Conservation (phyloP, 2,797 vertebrate genomes). For the Peromyscus attwateri region DNA sequence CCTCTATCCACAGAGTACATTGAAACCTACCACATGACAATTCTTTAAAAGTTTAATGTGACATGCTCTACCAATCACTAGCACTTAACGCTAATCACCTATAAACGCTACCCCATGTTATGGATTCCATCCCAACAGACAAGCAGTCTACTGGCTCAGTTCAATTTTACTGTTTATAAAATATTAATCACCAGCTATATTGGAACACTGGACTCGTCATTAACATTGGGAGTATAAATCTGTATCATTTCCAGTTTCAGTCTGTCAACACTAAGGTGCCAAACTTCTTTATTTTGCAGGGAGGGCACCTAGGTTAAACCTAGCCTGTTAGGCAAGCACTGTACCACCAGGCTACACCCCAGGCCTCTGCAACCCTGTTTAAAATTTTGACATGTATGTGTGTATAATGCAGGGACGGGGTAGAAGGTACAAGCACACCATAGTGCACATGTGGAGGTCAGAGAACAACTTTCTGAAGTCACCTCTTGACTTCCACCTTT, state of each 20-base stretch:
- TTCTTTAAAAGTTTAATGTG: neutral
- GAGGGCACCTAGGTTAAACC: neutral
- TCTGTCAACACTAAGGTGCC: slow-evolving; percentile 7
- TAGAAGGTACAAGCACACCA: neutral
- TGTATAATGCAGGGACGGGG: neutral
- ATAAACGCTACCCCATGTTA: slow-evolving; percentile 25
- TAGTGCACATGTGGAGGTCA: neutral
- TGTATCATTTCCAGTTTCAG: neutral
- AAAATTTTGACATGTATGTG: neutral
- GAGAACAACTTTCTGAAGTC: neutral
- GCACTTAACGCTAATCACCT: slow-evolving; percentile 13
- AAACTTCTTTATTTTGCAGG: neutral
- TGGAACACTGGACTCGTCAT: slow-evolving; percentile 41
- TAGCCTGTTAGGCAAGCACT: neutral
- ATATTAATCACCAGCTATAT: neutral
- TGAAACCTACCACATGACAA: neutral
- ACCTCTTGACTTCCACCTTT: neutral
- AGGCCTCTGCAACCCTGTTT: neutral
- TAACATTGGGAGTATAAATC: neutral
- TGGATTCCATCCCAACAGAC: neutral
- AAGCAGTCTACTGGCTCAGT: slow-evolving; percentile 22
- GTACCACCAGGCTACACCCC: neutral
- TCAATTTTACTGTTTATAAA: neutral
- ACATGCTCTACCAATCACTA: neutral
- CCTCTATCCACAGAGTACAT: neutral